phyloP scores from a whole-genome alignment of 2,888 invertebrate genomes.

The Eubasilissa splendida region DNA sequence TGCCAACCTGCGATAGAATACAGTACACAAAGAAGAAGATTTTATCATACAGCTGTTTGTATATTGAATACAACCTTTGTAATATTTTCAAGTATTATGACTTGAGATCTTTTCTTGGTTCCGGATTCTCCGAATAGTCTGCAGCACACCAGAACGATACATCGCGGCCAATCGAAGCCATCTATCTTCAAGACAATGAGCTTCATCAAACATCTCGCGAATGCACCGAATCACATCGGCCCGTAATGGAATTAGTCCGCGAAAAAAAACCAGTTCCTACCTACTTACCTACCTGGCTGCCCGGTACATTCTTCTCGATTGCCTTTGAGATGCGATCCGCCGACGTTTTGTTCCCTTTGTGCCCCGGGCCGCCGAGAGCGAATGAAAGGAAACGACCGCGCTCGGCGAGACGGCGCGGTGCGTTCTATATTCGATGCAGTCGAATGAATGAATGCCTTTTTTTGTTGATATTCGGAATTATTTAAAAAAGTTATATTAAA shows the following conservation, averaged over 20 bases:
- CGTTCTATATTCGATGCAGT: background rate
- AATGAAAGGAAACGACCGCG: background rate
- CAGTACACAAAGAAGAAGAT: too few species aligned
- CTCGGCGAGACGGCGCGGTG: background rate
- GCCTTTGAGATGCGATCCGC: constrained; percentile 37
- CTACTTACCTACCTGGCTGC: too few species aligned
- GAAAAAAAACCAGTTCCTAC: too few species aligned
- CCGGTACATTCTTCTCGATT: constrained; percentile 15
- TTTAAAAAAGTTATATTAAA: too few species aligned
- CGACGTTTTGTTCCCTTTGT: constrained; percentile 22
- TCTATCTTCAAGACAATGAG: constrained; percentile 2
- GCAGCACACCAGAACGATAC: background rate
- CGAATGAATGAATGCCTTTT: too few species aligned
- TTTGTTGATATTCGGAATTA: too few species aligned
- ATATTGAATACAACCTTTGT: too few species aligned
- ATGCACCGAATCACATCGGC: background rate
- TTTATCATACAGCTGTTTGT: too few species aligned
- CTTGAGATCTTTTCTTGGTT: background rate
- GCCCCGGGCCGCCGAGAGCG: background rate
- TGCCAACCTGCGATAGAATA: too few species aligned
- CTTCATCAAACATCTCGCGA: constrained; percentile 8
- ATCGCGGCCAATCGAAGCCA: background rate
- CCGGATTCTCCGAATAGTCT: background rate
- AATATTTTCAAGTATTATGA: too few species aligned
- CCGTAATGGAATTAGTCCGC: too few species aligned